These are phyloP conservation scores for Sebastes diploproa DNA, from an alignment of 2,797 vertebrate genomes.

Conservation along the genomic window DNA sequence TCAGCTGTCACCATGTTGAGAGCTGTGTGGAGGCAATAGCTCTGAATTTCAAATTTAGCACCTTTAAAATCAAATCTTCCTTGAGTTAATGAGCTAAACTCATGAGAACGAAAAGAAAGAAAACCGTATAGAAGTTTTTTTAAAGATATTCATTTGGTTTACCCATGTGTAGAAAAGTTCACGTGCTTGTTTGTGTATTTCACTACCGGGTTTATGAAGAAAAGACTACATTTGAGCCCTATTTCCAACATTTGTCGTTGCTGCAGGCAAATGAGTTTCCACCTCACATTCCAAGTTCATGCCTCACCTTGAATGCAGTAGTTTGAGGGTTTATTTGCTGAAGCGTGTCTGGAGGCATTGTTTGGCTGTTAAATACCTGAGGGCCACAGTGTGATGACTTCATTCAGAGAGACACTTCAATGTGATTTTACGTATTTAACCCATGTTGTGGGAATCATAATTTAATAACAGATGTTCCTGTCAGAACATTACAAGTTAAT, in stretches of 20 bases:
- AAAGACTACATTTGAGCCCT: background rate
- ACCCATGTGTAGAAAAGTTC: background rate
- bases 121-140: background rate
- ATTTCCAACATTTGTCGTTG: background rate
- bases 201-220: background rate
- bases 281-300: background rate
- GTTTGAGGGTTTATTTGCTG: background rate
- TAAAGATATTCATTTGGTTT: background rate
- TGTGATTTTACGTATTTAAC: background rate
- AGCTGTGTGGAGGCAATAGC: background rate
- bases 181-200: background rate
- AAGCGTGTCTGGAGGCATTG: background rate
- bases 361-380: constrained; percentile 2
- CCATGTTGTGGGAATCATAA: background rate
- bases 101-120: background rate
- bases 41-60: background rate
- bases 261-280: background rate
- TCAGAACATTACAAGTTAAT: background rate
- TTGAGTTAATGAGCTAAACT: background rate
- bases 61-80: background rate
- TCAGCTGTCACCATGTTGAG: background rate
- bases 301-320: background rate
- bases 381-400: background rate
- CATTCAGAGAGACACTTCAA: background rate
- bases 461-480: background rate